Conservation (phyloP, 2,113 vertebrate species). For the Piliocolobus tephrosceles region DNA sequence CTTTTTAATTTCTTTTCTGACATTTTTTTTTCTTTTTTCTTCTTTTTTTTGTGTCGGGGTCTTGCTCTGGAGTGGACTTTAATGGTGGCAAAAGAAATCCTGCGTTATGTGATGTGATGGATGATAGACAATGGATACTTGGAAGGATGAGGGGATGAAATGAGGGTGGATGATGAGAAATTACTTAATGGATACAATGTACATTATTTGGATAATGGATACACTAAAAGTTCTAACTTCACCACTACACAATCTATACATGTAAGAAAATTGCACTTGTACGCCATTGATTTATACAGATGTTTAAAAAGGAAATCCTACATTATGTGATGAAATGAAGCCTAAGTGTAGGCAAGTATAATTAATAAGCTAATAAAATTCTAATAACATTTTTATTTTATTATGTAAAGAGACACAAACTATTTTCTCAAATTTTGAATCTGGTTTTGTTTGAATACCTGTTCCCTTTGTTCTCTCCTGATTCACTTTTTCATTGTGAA, state of each 20-base stretch:
- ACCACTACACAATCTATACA: not conserved
- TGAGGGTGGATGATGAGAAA: not conserved
- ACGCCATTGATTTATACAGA: not conserved
- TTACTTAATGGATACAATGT: not conserved
- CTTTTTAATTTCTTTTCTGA: not conserved
- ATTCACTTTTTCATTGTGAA: not conserved
- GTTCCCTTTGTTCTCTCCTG: not conserved
- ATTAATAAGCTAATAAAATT: not conserved
- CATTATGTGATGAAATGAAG: not conserved
- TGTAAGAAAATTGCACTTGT: not conserved
- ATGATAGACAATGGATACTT: not conserved
- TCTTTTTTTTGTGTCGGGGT: not conserved
- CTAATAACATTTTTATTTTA: not conserved
- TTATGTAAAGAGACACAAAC: not conserved
- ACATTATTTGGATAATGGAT: not conserved
- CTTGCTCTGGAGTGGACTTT: not conserved
- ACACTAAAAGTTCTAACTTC: not conserved
- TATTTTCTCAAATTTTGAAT: not conserved
- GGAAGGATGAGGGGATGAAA: not conserved
- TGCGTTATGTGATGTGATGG: not conserved
- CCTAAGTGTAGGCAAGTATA: not conserved
- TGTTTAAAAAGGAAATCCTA: not conserved
- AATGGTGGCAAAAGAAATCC: not conserved
- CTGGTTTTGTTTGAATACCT: not conserved
- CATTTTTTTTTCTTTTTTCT: not conserved